These are phyloP conservation scores for Indicator indicator DNA, from an alignment of 2,113 vertebrate genomes.

Conservation along the genomic window DNA sequence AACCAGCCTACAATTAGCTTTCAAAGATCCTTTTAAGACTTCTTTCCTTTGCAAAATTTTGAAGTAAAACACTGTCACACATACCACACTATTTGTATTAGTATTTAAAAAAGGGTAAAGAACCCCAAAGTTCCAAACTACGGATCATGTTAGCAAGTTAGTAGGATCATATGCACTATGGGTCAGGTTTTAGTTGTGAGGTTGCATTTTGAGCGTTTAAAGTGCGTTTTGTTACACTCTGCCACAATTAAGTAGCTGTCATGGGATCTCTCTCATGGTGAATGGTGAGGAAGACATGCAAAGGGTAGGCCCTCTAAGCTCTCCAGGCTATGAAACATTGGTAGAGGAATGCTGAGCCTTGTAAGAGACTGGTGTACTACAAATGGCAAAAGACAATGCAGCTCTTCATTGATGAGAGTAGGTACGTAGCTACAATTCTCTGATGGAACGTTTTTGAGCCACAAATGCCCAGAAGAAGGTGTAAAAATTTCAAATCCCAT, in stretches of 20 bases:
- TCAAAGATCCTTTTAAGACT: background rate
- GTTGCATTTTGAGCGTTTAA: background rate
- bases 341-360: background rate
- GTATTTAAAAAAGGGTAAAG: background rate
- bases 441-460: background rate
- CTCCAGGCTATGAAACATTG: background rate
- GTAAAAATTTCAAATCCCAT: background rate
- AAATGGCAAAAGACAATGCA: background rate
- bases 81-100: background rate
- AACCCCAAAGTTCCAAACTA: background rate
- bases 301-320: background rate
- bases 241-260: background rate
- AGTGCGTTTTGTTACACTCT: background rate
- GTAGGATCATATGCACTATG: background rate
- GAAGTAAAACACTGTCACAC: background rate
- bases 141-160: background rate
- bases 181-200: background rate
- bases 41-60: background rate
- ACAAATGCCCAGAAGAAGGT: background rate
- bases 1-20: background rate
- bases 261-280: background rate
- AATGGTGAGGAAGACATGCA: background rate
- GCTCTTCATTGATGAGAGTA: background rate
- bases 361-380: background rate
- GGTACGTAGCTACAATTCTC: background rate